These are phyloP conservation scores for Alcedo atthis DNA, from an alignment of 2,797 vertebrate genomes.

Conservation along the genomic window DNA sequence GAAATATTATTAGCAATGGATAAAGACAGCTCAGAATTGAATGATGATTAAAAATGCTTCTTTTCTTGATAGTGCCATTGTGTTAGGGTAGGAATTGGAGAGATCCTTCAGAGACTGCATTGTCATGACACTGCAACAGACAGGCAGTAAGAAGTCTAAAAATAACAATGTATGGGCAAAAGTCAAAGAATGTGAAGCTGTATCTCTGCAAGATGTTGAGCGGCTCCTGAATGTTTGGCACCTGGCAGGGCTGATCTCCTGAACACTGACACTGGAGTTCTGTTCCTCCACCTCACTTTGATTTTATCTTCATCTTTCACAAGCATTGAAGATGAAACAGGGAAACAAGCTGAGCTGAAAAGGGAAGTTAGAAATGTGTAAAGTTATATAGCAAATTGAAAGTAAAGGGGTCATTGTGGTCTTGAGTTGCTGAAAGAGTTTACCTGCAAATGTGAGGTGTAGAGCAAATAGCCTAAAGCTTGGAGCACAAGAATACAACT, in stretches of 20 bases:
- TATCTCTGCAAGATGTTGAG: neutral
- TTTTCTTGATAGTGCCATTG: neutral
- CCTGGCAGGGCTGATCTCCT: neutral
- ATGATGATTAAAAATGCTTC: neutral
- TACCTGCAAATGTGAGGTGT: rapidly evolving
- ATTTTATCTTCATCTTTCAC: neutral
- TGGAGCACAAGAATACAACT: neutral
- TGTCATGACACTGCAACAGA: neutral
- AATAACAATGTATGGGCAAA: neutral
- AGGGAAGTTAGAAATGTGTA: neutral
- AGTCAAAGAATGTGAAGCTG: neutral
- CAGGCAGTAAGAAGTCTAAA: conserved; percentile 11
- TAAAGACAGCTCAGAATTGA: neutral
- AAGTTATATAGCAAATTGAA: neutral
- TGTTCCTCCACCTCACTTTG: neutral
- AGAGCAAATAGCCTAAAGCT: neutral
- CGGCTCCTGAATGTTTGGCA: neutral
- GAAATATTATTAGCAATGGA: neutral
- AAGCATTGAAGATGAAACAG: neutral
- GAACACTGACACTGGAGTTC: neutral
- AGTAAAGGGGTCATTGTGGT: neutral
- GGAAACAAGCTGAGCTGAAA: neutral
- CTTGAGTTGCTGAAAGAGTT: neutral
- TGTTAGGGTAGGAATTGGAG: neutral
- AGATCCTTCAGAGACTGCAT: neutral